Percentiles rank a stretch among this genome's conserved stretches.
phyloP scores from a whole-genome alignment of 2,888 invertebrate species.

The Rhaphigaster nebulosa region DNA sequence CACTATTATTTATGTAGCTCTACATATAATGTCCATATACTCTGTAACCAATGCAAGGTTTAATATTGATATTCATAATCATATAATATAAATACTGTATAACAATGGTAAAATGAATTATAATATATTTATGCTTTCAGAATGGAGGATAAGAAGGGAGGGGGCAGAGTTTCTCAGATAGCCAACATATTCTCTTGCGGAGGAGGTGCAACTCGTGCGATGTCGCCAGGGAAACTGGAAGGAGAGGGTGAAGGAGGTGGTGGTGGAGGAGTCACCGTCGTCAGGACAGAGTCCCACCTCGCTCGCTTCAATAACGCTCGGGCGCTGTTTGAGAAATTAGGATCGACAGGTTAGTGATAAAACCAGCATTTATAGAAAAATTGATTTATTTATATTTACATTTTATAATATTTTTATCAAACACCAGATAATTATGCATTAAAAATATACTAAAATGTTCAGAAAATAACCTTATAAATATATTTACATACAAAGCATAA shows the following conservation, averaged over 20 bases:
- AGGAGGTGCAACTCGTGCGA: constrained; percentile 67
- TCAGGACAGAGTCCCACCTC: constrained; percentile 89
- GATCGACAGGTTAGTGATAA: constrained; percentile 68
- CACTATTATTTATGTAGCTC: too few species aligned
- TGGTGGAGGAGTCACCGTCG: constrained; percentile 75
- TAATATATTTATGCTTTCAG: constrained; percentile 56
- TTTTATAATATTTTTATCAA: too few species aligned
- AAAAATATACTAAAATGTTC: too few species aligned
- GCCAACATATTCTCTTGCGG: constrained; percentile 86
- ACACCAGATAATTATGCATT: too few species aligned
- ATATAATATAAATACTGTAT: too few species aligned
- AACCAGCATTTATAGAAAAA: neutral
- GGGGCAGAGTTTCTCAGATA: constrained; percentile 79
- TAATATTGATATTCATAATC: too few species aligned
- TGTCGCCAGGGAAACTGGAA: constrained; percentile 72
- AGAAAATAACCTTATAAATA: too few species aligned
- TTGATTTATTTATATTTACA: too few species aligned
- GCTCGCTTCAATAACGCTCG: constrained; percentile 93
- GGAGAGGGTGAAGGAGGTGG: constrained; percentile 64
- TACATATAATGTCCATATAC: too few species aligned
- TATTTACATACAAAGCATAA: too few species aligned
- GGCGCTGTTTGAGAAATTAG: constrained; percentile 91
- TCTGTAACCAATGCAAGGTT: too few species aligned
- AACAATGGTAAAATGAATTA: too few species aligned
- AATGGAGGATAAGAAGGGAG: constrained; percentile 67